Percentiles rank a stretch among this genome's conserved stretches.
Evolutionary conservation across 2,797 vertebrate species (phyloP).

Genomic region (Onychomys torridus): DNA sequence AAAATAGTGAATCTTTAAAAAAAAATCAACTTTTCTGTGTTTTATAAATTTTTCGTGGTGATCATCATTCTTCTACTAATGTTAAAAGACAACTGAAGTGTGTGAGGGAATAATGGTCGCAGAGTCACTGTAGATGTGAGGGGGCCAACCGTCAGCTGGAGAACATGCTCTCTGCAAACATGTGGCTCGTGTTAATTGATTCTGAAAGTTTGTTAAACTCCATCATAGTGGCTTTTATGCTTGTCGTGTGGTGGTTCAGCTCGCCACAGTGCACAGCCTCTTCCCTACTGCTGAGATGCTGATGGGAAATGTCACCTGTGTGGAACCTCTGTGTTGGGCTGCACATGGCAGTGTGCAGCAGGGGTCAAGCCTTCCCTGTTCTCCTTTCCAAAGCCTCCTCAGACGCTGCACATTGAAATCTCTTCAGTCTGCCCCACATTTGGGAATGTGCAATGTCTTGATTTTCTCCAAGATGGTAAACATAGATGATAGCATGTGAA

Average conservation of each 20-base stretch:
- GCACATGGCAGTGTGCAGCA: neutral
- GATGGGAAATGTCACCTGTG: neutral
- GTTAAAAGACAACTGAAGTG: neutral
- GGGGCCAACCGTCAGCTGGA: neutral
- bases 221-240: neutral
- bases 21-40: neutral
- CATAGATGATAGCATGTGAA: neutral
- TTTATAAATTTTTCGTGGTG: slow-evolving; percentile 42
- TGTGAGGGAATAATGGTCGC: neutral
- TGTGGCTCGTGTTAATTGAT: neutral
- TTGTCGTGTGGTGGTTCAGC: neutral
- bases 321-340: neutral
- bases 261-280: accelerated
- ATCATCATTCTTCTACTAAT: neutral
- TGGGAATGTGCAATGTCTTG: neutral
- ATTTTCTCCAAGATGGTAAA: neutral
- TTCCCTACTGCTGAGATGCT: neutral
- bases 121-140: neutral
- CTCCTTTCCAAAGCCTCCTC: neutral
- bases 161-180: neutral
- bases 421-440: neutral
- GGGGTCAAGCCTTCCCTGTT: neutral
- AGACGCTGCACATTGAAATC: neutral
- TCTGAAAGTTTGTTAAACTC: neutral
- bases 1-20: neutral